These are phyloP conservation scores for Branchellion lobata DNA, from an alignment of 2,888 invertebrate genomes.

Conservation along the genomic window DNA sequence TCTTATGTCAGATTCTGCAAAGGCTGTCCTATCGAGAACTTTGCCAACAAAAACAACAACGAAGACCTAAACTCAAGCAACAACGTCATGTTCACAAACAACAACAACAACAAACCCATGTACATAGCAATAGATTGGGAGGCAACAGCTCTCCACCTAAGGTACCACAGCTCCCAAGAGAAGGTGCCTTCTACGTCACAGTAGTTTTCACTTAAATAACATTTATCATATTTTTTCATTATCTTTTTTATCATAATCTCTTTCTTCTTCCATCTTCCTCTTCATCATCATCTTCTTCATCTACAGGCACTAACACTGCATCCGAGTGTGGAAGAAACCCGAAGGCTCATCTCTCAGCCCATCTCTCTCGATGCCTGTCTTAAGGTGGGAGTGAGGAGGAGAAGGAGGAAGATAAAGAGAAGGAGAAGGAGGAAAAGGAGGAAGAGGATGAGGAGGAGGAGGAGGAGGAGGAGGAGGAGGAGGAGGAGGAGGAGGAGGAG, in stretches of 20 bases:
- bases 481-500: no score
- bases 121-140: constrained; percentile 89
- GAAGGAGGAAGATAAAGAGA: no score
- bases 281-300: not conserved
- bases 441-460: no score
- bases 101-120: constrained; percentile 57
- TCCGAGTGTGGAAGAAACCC: constrained; percentile 71
- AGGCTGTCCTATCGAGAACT: constrained; percentile 79
- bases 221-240: no score
- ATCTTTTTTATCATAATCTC: no score
- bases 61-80: no score
- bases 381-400: constrained; percentile 63
- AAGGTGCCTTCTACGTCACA: constrained; percentile 62
- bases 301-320: constrained; percentile 74
- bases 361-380: constrained; percentile 81
- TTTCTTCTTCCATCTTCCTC: not conserved
- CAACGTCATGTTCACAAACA: constrained; percentile 46
- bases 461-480: no score
- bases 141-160: constrained; percentile 84
- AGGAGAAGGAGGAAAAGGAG: no score
- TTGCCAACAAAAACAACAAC: constrained; percentile 45
- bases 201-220: no score
- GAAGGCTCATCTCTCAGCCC: constrained; percentile 76
- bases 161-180: constrained; percentile 79
- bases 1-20: constrained; percentile 70